Evolutionary conservation across 2,888 invertebrate genomes (phyloP).

Genomic region (Adela reaumurella): DNA sequence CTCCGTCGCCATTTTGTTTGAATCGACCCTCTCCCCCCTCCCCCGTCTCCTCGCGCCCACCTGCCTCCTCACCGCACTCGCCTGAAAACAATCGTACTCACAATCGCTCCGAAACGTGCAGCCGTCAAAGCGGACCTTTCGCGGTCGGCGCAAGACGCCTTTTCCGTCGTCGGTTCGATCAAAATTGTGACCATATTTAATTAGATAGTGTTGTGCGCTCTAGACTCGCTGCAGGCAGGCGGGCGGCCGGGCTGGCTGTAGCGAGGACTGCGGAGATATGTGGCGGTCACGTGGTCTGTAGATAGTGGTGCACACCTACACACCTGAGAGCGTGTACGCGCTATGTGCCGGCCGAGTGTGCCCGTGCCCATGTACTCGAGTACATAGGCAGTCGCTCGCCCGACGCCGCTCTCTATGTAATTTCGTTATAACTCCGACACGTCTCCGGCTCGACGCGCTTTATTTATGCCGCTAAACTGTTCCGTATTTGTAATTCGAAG

Average conservation of each 20-base stretch:
- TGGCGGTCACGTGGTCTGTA: background rate
- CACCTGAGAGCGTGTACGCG: background rate
- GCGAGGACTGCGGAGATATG: too few relatives aligned
- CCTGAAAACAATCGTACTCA: background rate
- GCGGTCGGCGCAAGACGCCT: background rate
- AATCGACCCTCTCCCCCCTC: background rate
- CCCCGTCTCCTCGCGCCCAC: background rate
- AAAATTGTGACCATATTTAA: background rate
- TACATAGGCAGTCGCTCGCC: background rate
- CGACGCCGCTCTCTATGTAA: background rate
- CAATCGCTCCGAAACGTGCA: background rate
- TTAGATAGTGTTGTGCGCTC: background rate
- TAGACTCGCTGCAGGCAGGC: background rate
- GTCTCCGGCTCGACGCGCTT: background rate
- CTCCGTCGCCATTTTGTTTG: background rate
- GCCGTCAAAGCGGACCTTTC: background rate
- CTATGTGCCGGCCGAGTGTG: background rate
- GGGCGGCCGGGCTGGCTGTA: background rate
- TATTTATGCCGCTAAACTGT: background rate
- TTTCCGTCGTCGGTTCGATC: background rate
- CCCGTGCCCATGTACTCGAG: background rate
- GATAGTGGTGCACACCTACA: background rate
- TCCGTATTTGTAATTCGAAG: background rate
- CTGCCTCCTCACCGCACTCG: too few relatives aligned
- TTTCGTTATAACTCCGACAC: background rate